These are phyloP conservation scores for Drosophila subobscura DNA, from an alignment of 1,140 invertebrate species.

Conservation along the genomic window DNA sequence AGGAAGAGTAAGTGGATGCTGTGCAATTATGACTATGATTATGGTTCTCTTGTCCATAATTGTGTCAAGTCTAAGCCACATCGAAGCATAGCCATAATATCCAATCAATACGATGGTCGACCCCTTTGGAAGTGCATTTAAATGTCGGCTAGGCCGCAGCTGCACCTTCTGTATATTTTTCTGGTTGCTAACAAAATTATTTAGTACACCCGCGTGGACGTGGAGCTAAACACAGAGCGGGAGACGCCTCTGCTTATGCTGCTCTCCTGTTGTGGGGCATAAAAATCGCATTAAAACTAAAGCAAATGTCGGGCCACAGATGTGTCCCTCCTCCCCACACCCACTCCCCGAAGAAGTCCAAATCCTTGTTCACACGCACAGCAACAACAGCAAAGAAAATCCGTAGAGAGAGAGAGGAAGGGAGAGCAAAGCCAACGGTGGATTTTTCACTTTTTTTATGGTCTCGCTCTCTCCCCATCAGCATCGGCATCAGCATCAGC, in stretches of 20 bases:
- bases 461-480: neutral
- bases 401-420: slow-evolving; percentile 4
- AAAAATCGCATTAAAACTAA: slow-evolving; percentile 66
- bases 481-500: no score
- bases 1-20: no score
- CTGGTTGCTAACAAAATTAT: slow-evolving; percentile 52
- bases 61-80: no score
- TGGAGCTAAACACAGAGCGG: slow-evolving; percentile 3
- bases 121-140: slow-evolving; percentile 12
- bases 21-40: no score
- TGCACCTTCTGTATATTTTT: slow-evolving; percentile 26
- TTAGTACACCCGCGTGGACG: slow-evolving; percentile 50
- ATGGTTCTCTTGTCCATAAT: no score
- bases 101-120: no score
- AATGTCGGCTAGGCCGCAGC: slow-evolving; percentile 8
- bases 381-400: slow-evolving; percentile 26
- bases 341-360: slow-evolving; percentile 16
- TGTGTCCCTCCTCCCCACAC: neutral
- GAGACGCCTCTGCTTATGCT: neutral
- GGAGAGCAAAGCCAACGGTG: slow-evolving; percentile 10
- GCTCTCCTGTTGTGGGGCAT: slow-evolving; percentile 28
- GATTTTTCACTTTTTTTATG: slow-evolving; percentile 26
- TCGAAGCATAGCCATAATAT: no score
- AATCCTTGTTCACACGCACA: slow-evolving; percentile 40
- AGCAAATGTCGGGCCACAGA: slow-evolving; percentile 22